Base-by-base conservation (phyloP, 2,888 invertebrate genomes). In the Auanema freiburgensis region DNA sequence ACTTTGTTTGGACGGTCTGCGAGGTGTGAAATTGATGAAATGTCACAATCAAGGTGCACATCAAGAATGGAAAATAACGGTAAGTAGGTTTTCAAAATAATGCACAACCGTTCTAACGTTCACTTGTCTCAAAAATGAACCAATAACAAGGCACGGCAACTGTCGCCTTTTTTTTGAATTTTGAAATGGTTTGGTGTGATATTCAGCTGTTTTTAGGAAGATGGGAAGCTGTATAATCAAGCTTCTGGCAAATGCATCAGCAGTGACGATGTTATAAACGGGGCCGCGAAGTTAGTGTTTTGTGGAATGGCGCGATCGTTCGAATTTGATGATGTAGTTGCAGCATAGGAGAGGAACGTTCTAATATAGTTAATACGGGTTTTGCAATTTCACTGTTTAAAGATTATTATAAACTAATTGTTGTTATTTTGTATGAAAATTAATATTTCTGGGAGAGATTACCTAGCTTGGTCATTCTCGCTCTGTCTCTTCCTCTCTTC, bases 1-100 rank as follows among this genome's bases (percentile, higher is more conserved):
- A 81, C 85, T 97, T 75, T 93, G 96, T 85, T 90, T 91, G 0
- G 87, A 88, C 55, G 69, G 76, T 0, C 87, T 88, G 67, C 87
- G 87, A 54, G 86, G 87, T 54, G 92, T 93, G 0, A 87, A 89
- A 61, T 86, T 96, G 11, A 89, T 91, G 75, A 95, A 96, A 85
- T 96, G 96, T 81, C 94, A 94, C 80, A 92, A 92, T 84, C 90
- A 92, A 87, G 90, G 91, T 12, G 92, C 91, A 0, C 89, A 91
- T 72, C 96, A 96, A 85, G 92, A 92, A 80, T 97, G 96, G 96
- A 90, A 89, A 58, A 62, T 65, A 44, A 74, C 74, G 67, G 77
- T 77, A 52, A 49, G 63, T 53, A 25, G 57, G 14, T 52, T 16
- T 46, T 46, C 6, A 5, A 33, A 16, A 4, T 6, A 55, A n/a